Conservation (phyloP, 92 coral and sea anemone genomes). For the Ricordea florida region DNA sequence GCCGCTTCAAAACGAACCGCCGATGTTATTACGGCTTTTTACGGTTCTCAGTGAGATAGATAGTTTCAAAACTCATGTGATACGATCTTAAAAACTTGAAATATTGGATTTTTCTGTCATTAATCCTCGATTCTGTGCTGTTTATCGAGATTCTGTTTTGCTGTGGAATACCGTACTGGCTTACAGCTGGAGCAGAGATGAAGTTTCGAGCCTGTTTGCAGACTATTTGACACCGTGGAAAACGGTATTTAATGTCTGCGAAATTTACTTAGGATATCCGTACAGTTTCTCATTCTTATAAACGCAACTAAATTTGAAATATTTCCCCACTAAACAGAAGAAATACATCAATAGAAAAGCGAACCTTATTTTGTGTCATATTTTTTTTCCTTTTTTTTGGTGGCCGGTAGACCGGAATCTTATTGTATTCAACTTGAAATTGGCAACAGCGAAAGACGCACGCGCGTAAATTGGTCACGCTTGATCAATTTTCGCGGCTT, state of each 20-base stretch:
- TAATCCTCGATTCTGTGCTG: background rate
- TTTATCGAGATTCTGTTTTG: background rate
- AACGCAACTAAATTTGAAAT: too few species aligned
- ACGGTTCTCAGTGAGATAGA: background rate
- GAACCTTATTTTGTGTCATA: constrained; percentile 31
- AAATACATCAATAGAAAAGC: too few species aligned
- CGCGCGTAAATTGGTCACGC: constrained; percentile 95
- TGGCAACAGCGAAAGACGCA: constrained; percentile 72
- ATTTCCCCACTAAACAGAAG: too few species aligned
- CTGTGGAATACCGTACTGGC: background rate
- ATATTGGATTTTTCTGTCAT: constrained; percentile 34
- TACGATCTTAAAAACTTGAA: constrained; percentile 30
- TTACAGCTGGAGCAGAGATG: constrained; percentile 26
- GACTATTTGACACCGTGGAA: constrained; percentile 16
- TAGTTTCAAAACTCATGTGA: background rate
- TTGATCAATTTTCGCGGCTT: constrained; percentile 84
- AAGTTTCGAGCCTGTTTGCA: constrained; percentile 14
- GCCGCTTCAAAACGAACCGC: constrained; percentile 10
- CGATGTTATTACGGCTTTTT: background rate
- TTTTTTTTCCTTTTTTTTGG: too few species aligned
- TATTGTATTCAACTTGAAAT: constrained; percentile 65
- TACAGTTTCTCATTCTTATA: too few species aligned
- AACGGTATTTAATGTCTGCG: too few species aligned
- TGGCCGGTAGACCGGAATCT: constrained; percentile 50
- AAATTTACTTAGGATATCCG: too few species aligned